These are phyloP conservation scores for Sebastes minor DNA, from an alignment of 2,797 vertebrate species.

Conservation along the genomic window DNA sequence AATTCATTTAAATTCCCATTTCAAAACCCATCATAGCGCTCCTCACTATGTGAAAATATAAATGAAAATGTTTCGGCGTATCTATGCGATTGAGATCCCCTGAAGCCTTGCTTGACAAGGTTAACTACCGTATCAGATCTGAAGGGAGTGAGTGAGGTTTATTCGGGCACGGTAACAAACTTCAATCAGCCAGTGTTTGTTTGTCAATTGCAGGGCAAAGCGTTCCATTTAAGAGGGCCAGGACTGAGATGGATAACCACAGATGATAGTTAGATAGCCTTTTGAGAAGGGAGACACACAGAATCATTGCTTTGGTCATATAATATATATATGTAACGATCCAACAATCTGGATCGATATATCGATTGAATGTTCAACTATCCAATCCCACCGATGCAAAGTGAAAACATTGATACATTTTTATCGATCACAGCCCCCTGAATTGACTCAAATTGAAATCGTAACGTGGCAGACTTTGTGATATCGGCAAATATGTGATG, in stretches of 20 bases:
- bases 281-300: background rate
- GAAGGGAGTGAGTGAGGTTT: slow-evolving; percentile 36
- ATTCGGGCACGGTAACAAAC: slow-evolving; percentile 52
- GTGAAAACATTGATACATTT: too few relatives aligned
- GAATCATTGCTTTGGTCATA: background rate
- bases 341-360: too few relatives aligned
- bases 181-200: slow-evolving; percentile 53
- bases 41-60: slow-evolving; percentile 33
- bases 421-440: too few relatives aligned
- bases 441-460: too few relatives aligned
- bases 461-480: too few relatives aligned
- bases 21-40: slow-evolving; percentile 33
- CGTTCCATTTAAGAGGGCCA: slow-evolving; percentile 26
- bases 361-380: too few relatives aligned
- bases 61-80: slow-evolving; percentile 48
- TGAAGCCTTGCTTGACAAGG: slow-evolving; percentile 51
- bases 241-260: background rate
- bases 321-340: too few relatives aligned
- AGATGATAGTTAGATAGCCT: background rate
- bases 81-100: slow-evolving; percentile 42
- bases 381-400: too few relatives aligned
- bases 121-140: slow-evolving; percentile 54
- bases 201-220: slow-evolving; percentile 40
- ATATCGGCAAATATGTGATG: too few relatives aligned
- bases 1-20: slow-evolving; percentile 60